Conservation (phyloP, 1,140 invertebrate species). For the Oreohelix idahoensis region DNA sequence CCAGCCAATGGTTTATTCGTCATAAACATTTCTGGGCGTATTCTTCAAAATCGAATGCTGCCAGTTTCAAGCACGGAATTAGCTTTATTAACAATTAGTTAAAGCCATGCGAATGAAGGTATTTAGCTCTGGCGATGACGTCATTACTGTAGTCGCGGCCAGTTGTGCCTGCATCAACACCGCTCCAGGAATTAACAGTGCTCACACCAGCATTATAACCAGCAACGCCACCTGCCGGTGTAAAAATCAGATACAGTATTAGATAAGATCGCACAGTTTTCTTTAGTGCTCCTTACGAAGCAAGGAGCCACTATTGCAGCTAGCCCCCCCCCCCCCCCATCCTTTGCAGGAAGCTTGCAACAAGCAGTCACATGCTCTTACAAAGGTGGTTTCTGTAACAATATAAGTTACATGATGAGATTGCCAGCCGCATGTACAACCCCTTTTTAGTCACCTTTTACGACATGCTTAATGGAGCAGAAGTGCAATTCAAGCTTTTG, state of each 20-base stretch:
- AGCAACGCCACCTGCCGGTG: conserved; percentile 48
- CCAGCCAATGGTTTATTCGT: no score
- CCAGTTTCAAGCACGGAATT: no score
- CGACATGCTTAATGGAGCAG: background rate
- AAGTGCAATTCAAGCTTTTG: background rate
- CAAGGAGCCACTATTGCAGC: no score
- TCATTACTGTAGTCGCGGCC: conserved; percentile 57
- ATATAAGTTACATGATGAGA: background rate
- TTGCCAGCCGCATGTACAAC: no score
- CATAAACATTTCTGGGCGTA: no score
- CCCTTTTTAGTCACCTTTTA: no score
- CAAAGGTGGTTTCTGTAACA: background rate
- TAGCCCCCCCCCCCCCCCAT: no score
- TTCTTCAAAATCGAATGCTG: no score
- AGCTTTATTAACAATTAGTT: conserved; percentile 23
- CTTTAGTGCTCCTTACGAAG: no score
- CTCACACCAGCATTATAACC: conserved; percentile 52
- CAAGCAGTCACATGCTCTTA: no score
- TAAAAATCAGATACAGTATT: background rate
- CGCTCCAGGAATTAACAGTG: conserved; percentile 41
- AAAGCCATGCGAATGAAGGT: conserved; percentile 33
- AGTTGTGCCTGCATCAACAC: conserved; percentile 48
- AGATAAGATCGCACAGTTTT: background rate
- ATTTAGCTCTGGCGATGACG: conserved; percentile 54
- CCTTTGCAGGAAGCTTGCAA: no score